Base-by-base conservation (phyloP, 1,140 invertebrate genomes). In the Ceratina calcarata region DNA sequence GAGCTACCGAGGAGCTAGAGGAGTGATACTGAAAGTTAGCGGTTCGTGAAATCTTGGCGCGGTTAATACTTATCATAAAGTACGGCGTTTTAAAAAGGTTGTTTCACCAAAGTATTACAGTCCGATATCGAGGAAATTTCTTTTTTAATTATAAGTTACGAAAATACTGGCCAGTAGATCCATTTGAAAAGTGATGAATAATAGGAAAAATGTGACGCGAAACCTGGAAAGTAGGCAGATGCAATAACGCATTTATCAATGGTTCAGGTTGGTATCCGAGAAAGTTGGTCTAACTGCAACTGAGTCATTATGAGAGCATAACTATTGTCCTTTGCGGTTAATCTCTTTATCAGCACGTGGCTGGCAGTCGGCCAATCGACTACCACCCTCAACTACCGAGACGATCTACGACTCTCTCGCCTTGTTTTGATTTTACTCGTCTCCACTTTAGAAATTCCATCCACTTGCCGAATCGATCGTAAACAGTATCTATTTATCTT, bases 291-390 rank as follows among this genome's bases (percentile, higher is more conserved):
- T 20, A n/a, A 20, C n/a, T 37, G 51, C 65, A 24, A 65, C 78
- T 32, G 18, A 73, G 62, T 74, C 70, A 67, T 75, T 75, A 69
- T 24, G 77, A 86, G 27, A 86, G 85, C 88, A 86, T 82, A 89
- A 89, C 86, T 81, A 87, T 90, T 86, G 89, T 88, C 90, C 88
- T 78, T 45, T 79, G 65, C 78, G 80, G 64, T 82, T 89, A 89
- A 91, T 91, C 88, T 90, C 88, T 90, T 91, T 91, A 91, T 91
- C 89, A 85, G 89, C 89, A 81, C 85, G 85, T 89, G 86, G 81
- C 81, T 90, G 89, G 89, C 89, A 61, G n/a, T 16, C 45, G 80
- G 83, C 90, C 90, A 91, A 88, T 85, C 53, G 60, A 72, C 69
- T 85, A 83, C 86, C 81, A 81, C 69, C 61, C 68, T 61, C 57